A percentile compares a stretch with the other conserved stretches of the same genome.
Conservation (phyloP, 2,888 invertebrate species). For the Quadroppia sp. region DNA sequence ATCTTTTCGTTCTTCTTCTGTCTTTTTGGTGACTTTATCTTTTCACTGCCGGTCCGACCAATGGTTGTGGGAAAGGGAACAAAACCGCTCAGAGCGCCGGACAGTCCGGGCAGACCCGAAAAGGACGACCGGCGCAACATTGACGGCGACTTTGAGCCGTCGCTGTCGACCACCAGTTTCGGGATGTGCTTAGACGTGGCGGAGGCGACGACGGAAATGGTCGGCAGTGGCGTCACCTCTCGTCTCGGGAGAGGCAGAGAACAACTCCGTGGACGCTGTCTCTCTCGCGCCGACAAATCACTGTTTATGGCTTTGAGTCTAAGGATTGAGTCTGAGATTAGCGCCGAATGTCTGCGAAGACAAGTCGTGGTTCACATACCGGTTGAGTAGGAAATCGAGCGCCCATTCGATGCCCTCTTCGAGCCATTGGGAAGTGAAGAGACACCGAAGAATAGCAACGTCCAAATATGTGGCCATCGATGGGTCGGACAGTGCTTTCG, state of each 20-base stretch:
- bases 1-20: constrained; percentile 17
- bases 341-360: too few relatives aligned
- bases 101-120: constrained; percentile 43
- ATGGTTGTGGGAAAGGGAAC: constrained; percentile 6
- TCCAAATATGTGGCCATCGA: constrained; percentile 87
- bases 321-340: not conserved
- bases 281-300: constrained; percentile 25
- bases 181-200: constrained; percentile 13
- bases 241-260: constrained; percentile 37
- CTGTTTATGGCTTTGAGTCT: constrained; percentile 41
- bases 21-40: constrained; percentile 38
- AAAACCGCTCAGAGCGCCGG: constrained; percentile 35
- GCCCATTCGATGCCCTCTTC: constrained; percentile 99
- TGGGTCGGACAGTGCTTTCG: constrained; percentile 40
- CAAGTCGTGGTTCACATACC: constrained; percentile 58
- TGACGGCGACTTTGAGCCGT: constrained; percentile 28
- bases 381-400: constrained; percentile 79
- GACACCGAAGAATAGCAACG: constrained; percentile 88
- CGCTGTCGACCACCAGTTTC: constrained; percentile 24
- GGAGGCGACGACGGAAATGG: not conserved
- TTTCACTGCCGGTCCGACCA: constrained; percentile 40
- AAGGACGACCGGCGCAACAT: constrained; percentile 46
- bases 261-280: constrained; percentile 34
- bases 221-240: not conserved
- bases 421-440: constrained; percentile 95